A percentile compares a stretch with the other conserved stretches of the same genome.
Evolutionary conservation across 53 echinoderm and acorn worm species (phyloP).

Genomic region (Antedon mediterranea): DNA sequence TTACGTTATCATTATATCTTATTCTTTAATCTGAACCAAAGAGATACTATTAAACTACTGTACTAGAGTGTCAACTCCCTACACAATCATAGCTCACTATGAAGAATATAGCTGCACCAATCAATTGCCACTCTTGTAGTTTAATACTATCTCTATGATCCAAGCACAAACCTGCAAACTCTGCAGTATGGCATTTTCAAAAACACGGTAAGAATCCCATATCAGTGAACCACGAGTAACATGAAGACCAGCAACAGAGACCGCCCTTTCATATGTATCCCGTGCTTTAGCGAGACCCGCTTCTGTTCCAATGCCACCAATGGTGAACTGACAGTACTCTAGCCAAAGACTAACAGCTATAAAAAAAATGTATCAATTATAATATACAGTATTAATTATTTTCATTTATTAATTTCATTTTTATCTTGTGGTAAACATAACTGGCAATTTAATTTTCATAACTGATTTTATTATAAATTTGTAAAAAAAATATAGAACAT

Average conservation of each 20-base stretch:
- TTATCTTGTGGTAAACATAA: too few species aligned
- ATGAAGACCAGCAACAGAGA: slow-evolving; percentile 68
- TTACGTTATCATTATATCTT: too few species aligned
- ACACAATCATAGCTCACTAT: too few species aligned
- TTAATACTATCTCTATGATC: not conserved
- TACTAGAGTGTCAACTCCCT: too few species aligned
- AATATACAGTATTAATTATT: too few species aligned
- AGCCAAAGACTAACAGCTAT: slow-evolving; percentile 58
- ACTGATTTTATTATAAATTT: too few species aligned
- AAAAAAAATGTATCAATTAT: not conserved
- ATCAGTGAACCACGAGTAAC: slow-evolving; percentile 41
- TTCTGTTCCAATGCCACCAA: slow-evolving; percentile 46
- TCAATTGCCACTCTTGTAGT: not conserved
- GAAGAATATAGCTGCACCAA: too few species aligned
- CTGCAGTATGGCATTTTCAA: slow-evolving; percentile 68
- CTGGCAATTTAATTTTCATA: too few species aligned
- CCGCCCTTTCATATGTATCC: slow-evolving; percentile 58
- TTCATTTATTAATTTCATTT: too few species aligned
- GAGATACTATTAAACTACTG: too few species aligned
- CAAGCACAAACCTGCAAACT: slow-evolving; percentile 47
- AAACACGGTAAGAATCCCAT: slow-evolving; percentile 92
- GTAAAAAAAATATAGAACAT: too few species aligned
- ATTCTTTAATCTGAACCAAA: too few species aligned
- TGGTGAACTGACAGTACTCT: slow-evolving; percentile 64
- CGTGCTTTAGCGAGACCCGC: slow-evolving; percentile 42